Base-by-base conservation (phyloP, 2,113 vertebrate genomes). In the Clarias magur region DNA sequence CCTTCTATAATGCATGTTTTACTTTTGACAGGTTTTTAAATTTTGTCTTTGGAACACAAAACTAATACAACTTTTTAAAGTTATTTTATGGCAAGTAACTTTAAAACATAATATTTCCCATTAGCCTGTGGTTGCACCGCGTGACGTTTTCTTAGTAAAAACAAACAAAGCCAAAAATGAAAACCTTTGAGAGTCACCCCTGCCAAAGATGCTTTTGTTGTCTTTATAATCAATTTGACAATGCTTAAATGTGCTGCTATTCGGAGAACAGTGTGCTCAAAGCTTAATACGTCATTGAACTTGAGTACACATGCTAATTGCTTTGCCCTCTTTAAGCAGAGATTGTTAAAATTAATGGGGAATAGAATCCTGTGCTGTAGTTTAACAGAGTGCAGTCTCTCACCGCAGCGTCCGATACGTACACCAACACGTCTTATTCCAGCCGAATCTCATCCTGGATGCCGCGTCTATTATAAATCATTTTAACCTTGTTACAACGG, bases 311-410 rank as follows among this genome's bases (percentile, higher is more conserved):
- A 63, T 72, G 84, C 81, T 81, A 90, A 84, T 82, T 84, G 81
- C 81, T 80, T 89, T 90, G 84, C 80, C 75, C 84, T 83, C 38
- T 57, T 90, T 81, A 86, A 90, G 80, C 78, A 84, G 54, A 63
- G 80, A 86, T 76, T 86, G 87, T 86, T 90, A 81, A 88, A 90
- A 86, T 90, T 84, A 84, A 88, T 86, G 80, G 65, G 68, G 87
- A 85, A 86, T 73, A 81, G 57, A 85, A 85, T 81, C 38, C 60
- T 53, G 75, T 82, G 76, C 72, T 13, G 56, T n/a, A 81, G 68
- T 75, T 38, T 57, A 87, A 34, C n/a, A 81, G 70, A 4, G 42
- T 73, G 21, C n/a, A 9, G 54, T 38, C 57, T 62, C 34, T 15
- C 62, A 59, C 75, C 53, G 62, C 30, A 72, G 27, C 23, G 42